These are phyloP conservation scores for Semaprochilodus insignis DNA, from an alignment of 2,797 vertebrate species.

Conservation along the genomic window DNA sequence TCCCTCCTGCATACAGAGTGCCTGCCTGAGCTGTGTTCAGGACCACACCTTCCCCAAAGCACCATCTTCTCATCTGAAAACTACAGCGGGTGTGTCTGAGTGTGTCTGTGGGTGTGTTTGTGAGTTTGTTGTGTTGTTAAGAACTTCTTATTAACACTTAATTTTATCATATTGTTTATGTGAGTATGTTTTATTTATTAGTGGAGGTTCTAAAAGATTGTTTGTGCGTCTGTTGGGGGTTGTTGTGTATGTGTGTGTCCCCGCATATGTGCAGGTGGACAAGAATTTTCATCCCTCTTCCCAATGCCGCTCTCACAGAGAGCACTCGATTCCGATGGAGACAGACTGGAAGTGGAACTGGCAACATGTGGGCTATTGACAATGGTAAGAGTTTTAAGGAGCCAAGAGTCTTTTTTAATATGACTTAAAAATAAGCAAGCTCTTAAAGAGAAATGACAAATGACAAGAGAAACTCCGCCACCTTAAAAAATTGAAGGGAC, in stretches of 20 bases:
- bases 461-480: too few relatives aligned
- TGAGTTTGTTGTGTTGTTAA: background rate
- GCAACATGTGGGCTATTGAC: constrained; percentile 94
- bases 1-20: constrained; percentile 94
- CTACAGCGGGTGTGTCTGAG: constrained; percentile 77
- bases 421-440: background rate
- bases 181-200: too few relatives aligned
- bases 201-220: too few relatives aligned
- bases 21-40: constrained; percentile 92
- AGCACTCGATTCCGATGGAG: constrained; percentile 94
- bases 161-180: too few relatives aligned
- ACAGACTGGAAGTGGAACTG: constrained; percentile 85
- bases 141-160: too few relatives aligned
- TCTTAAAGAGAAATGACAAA: too few relatives aligned
- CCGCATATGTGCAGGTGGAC: constrained; percentile 83
- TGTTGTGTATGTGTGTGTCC: background rate
- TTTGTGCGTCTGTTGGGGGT: background rate
- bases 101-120: background rate
- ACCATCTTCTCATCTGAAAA: constrained; percentile 96
- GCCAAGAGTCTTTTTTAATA: background rate
- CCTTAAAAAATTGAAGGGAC: too few relatives aligned
- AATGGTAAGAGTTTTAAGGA: constrained; percentile 69
- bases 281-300: constrained; percentile 93
- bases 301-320: constrained; percentile 91
- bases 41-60: constrained; percentile 94